Evolutionary conservation across 2,113 vertebrate species (phyloP).

Genomic region (Elephantulus edwardii): DNA sequence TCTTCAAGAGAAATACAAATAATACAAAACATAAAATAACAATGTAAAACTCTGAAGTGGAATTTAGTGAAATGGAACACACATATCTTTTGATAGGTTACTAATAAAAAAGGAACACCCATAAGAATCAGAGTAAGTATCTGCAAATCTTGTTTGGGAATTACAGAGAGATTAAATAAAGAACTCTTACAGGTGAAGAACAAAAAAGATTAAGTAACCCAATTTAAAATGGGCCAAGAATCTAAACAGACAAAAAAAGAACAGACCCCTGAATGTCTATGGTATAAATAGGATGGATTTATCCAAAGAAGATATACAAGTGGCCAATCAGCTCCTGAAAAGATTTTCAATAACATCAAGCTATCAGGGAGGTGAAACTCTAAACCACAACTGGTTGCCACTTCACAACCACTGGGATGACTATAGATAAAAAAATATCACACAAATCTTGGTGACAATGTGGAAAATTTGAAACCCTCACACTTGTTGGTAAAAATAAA

Average conservation of each 20-base stretch:
- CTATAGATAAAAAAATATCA: not conserved
- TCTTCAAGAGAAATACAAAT: constrained; percentile 30
- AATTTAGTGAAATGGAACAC: constrained; percentile 18
- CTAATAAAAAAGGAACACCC: not conserved
- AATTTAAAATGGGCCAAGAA: not conserved
- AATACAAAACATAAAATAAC: constrained; percentile 32
- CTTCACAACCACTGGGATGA: not conserved
- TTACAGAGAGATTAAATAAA: not conserved
- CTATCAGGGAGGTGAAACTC: not conserved
- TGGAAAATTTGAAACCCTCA: not conserved
- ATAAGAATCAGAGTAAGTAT: constrained; percentile 30
- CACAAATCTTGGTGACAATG: not conserved
- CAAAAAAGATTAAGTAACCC: not conserved
- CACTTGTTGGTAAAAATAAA: not conserved
- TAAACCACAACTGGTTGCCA: not conserved
- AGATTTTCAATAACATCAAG: not conserved
- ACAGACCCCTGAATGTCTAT: too few relatives aligned
- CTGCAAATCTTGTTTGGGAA: not conserved
- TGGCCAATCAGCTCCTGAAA: not conserved
- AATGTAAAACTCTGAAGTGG: not conserved
- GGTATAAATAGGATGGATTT: too few relatives aligned
- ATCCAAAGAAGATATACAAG: not conserved
- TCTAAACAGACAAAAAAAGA: not conserved
- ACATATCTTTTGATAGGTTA: not conserved
- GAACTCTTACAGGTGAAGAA: constrained; percentile 6